Percentiles rank a stretch among this genome's conserved stretches.
These are phyloP conservation scores for Neolamprologus fasciatus DNA, from an alignment of 2,113 vertebrate genomes.

Conservation along the genomic window DNA sequence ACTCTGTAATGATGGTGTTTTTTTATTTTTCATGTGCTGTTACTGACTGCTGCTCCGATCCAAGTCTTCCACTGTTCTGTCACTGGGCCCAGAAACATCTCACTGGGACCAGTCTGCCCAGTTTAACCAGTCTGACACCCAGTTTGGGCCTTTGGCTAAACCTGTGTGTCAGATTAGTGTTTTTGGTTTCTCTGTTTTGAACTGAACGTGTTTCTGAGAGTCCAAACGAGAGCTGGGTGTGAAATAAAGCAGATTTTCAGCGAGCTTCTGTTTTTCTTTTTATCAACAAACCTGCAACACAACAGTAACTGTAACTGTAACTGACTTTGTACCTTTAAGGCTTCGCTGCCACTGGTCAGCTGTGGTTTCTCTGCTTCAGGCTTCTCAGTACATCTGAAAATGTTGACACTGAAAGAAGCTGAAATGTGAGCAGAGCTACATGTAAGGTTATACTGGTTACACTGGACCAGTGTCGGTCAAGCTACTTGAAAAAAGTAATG, in stretches of 20 bases:
- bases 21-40: background rate
- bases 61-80: conserved; percentile 1
- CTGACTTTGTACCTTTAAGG: background rate
- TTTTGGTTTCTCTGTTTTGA: background rate
- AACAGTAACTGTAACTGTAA: background rate
- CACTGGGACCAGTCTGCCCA: background rate
- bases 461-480: background rate
- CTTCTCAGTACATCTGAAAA: background rate
- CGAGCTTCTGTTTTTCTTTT: background rate
- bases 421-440: background rate
- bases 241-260: background rate
- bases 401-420: background rate
- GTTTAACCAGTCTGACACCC: background rate
- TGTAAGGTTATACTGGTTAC: background rate
- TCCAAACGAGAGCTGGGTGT: background rate
- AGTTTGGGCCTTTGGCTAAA: background rate
- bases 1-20: background rate
- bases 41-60: background rate
- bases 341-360: background rate
- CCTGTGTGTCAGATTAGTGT: background rate
- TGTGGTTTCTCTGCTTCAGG: background rate
- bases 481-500: background rate
- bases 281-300: background rate
- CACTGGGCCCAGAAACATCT: background rate
- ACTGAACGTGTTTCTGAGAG: background rate